A percentile compares a stretch with the other conserved stretches of the same genome.
Evolutionary conservation across 2,888 invertebrate genomes (phyloP).

Genomic region (Epirrita christyi): DNA sequence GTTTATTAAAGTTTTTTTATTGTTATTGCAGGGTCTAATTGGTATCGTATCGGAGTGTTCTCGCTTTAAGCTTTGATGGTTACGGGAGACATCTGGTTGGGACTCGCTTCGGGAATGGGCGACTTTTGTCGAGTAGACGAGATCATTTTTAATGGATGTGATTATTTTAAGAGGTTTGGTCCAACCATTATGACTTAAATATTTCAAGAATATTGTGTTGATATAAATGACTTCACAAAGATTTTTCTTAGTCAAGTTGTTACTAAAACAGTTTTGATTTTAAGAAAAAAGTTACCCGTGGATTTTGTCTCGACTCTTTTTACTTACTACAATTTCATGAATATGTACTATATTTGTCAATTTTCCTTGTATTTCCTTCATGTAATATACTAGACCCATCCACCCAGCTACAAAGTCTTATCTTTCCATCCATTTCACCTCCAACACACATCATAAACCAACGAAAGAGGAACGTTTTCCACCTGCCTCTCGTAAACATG

Average conservation of each 20-base stretch:
- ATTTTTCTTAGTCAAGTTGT: too few species aligned
- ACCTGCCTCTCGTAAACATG: slow-evolving; percentile 77
- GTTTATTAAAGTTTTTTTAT: slow-evolving; percentile 79
- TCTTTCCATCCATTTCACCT: slow-evolving; percentile 27
- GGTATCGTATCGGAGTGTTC: slow-evolving; percentile 43
- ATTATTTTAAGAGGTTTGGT: slow-evolving; percentile 10
- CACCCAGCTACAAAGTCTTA: background rate
- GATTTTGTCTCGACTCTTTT: too few species aligned
- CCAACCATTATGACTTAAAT: background rate
- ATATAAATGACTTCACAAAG: too few species aligned
- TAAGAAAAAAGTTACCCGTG: too few species aligned
- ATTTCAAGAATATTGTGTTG: too few species aligned
- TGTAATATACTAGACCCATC: slow-evolving; percentile 6
- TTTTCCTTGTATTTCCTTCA: background rate
- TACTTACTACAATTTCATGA: too few species aligned
- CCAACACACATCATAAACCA: slow-evolving; percentile 38
- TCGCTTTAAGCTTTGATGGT: slow-evolving; percentile 19
- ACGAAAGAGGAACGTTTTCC: slow-evolving; percentile 49
- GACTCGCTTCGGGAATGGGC: background rate
- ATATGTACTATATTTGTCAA: background rate
- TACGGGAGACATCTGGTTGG: slow-evolving; percentile 20
- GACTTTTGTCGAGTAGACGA: slow-evolving; percentile 2
- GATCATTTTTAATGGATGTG: slow-evolving; percentile 15
- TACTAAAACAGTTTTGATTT: too few species aligned
- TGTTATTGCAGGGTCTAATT: slow-evolving; percentile 63